Evolutionary conservation across 2,113 vertebrate species (phyloP).

Genomic region (Oreochromis aureus): DNA sequence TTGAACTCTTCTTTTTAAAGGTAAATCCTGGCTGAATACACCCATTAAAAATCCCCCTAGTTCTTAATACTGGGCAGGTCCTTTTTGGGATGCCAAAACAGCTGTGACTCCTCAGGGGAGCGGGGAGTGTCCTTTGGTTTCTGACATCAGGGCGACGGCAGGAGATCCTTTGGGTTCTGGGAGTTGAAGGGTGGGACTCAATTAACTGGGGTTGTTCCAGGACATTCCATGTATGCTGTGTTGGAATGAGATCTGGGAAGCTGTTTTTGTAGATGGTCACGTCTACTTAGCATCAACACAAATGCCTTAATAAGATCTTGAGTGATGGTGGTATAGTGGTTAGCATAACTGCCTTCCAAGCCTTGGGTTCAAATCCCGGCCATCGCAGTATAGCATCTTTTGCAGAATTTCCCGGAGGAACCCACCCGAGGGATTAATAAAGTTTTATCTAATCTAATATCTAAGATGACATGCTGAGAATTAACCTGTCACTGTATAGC

Average conservation of each 20-base stretch:
- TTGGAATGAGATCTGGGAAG: background rate
- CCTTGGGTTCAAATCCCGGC: conserved; percentile 74
- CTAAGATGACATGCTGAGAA: background rate
- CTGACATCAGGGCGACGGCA: background rate
- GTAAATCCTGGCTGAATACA: background rate
- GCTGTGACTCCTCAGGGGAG: background rate
- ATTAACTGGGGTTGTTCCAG: background rate
- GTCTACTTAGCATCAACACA: background rate
- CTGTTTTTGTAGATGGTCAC: accelerated
- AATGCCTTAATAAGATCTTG: accelerated
- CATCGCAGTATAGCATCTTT: conserved; percentile 14
- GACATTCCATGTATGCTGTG: background rate
- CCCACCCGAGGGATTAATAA: accelerated
- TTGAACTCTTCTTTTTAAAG: background rate
- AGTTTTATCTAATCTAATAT: accelerated
- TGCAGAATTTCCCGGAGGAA: accelerated
- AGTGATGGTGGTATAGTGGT: conserved; percentile 74
- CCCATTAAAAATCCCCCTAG: background rate
- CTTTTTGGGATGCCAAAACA: background rate
- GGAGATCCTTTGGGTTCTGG: background rate
- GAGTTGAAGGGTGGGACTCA: background rate
- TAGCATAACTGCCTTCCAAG: conserved; percentile 79
- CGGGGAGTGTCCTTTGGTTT: background rate
- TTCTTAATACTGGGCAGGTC: background rate
- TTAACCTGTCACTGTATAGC: background rate